Conservation (phyloP, 2,888 invertebrate species). For the Andrena haemorrhoa region DNA sequence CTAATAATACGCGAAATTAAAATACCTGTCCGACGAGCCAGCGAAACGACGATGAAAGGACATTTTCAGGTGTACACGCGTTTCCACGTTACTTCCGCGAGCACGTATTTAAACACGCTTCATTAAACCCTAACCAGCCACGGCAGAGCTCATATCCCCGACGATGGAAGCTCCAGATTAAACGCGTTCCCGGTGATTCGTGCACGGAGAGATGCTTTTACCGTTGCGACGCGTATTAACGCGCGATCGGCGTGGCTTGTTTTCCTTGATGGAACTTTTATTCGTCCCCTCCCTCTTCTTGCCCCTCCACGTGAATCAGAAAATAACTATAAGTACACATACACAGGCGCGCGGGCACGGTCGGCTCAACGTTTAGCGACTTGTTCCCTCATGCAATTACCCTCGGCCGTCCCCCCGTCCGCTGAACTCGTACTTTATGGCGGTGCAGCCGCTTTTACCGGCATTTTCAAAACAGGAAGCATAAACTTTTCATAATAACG, state of each 20-base stretch:
- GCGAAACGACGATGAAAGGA: conserved; percentile 12
- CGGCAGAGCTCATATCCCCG: conserved; percentile 15
- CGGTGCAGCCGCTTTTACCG: background rate
- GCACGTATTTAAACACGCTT: conserved; percentile 37
- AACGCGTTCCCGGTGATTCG: background rate
- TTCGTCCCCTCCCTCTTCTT: background rate
- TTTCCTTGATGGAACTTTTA: conserved; percentile 38
- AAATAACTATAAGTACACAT: conserved; percentile 45
- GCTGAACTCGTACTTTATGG: conserved; percentile 22
- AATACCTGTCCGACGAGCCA: background rate
- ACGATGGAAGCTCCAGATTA: conserved; percentile 21
- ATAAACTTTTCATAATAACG: conserved; percentile 74
- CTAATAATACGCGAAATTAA: conserved; percentile 32
- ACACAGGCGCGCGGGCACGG: background rate
- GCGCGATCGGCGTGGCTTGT: conserved; percentile 27
- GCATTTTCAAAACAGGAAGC: conserved; percentile 70
- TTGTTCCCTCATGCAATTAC: conserved; percentile 57
- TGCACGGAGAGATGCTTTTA: background rate
- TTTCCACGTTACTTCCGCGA: conserved; percentile 12
- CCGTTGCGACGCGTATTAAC: conserved; percentile 17
- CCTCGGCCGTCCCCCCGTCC: conserved; percentile 19
- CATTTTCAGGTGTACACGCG: conserved; percentile 21
- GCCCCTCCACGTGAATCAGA: conserved; percentile 40
- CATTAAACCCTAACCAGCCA: conserved; percentile 28
- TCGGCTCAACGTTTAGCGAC: conserved; percentile 49